Evolutionary conservation across 2,888 invertebrate genomes (phyloP).

Genomic region (Sarcophaga caerulescens): DNA sequence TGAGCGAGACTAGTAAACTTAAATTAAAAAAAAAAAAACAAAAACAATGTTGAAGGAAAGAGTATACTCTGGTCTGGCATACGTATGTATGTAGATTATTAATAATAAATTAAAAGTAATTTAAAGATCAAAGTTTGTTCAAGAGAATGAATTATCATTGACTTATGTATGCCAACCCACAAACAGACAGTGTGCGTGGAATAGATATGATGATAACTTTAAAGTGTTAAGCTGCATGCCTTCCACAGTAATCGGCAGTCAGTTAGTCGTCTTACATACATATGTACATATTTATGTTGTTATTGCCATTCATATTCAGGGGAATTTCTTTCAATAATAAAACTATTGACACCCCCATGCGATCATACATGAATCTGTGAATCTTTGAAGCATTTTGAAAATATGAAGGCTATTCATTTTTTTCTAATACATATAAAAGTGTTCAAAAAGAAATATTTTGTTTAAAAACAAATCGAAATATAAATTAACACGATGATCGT

Average conservation of each 20-base stretch:
- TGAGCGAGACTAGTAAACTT: background rate
- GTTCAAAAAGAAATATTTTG: no score
- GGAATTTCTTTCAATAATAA: no score
- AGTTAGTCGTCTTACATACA: background rate
- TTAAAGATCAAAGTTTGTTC: constrained; percentile 63
- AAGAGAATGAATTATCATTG: constrained; percentile 58
- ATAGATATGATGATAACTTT: background rate
- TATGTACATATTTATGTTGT: no score
- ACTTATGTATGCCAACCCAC: constrained; percentile 61
- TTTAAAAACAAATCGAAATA: no score
- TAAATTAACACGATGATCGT: no score
- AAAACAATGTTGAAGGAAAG: background rate
- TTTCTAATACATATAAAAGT: no score
- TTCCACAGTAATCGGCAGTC: background rate
- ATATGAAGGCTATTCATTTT: no score
- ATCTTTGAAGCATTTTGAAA: no score
- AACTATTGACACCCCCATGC: no score
- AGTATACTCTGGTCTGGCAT: constrained; percentile 37
- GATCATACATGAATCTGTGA: no score
- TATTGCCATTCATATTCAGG: no score
- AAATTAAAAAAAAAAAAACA: constrained; percentile 21
- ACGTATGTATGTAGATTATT: constrained; percentile 32
- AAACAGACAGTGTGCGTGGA: background rate
- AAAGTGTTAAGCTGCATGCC: background rate
- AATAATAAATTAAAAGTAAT: constrained; percentile 66